These are phyloP conservation scores for Sylvia atricapilla DNA, from an alignment of 2,113 vertebrate species.

Conservation along the genomic window DNA sequence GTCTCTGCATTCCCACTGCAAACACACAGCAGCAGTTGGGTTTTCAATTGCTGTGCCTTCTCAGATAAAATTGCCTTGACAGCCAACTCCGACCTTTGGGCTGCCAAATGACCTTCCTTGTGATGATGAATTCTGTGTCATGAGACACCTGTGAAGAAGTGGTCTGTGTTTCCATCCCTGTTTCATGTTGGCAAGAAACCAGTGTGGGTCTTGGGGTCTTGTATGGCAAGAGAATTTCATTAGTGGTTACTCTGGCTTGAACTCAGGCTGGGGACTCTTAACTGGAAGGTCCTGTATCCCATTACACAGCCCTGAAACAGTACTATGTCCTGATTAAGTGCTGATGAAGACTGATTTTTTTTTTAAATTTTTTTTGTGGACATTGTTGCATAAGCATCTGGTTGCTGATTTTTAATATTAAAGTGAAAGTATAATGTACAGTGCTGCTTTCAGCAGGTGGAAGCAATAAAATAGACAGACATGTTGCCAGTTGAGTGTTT, in stretches of 20 bases:
- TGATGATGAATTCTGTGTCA: not conserved
- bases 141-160: slow-evolving; percentile 1
- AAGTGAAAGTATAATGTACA: not conserved
- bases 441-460: slow-evolving; percentile 35
- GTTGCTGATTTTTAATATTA: slow-evolving; percentile 35
- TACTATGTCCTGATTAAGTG: not conserved
- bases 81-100: not conserved
- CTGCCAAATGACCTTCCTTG: not conserved
- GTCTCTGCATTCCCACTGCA: not conserved
- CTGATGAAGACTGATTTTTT: not conserved
- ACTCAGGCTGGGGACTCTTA: not conserved
- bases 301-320: not conserved
- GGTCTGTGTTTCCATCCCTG: not conserved
- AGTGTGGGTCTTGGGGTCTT: not conserved
- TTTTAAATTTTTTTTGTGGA: not conserved
- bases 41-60: not conserved
- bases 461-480: slow-evolving; percentile 11
- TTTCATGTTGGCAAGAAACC: not conserved
- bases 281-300: not conserved
- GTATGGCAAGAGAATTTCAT: not conserved
- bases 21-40: not conserved
- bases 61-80: not conserved
- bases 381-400: slow-evolving; percentile 27
- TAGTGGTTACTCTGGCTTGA: slow-evolving; percentile 16
- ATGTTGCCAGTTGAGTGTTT: slow-evolving; percentile 38